phyloP scores from a whole-genome alignment of 2,797 vertebrate genomes.

The Champsocephalus gunnari region DNA sequence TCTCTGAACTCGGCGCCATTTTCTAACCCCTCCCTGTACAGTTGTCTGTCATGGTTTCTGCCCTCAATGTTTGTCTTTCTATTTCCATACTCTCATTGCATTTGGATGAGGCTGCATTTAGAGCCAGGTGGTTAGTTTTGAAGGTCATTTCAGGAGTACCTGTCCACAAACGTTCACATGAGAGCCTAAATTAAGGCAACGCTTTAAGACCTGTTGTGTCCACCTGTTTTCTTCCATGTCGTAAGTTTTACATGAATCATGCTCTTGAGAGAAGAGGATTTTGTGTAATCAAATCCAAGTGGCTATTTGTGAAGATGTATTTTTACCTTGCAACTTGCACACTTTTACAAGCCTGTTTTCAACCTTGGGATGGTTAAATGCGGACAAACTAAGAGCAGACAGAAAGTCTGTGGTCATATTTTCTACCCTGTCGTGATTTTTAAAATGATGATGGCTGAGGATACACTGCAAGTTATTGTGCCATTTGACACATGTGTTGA shows the following conservation, averaged over 20 bases:
- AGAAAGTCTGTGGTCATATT: constrained; percentile 5
- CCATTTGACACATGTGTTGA: not conserved
- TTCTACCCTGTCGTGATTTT: not conserved
- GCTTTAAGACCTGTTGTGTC: constrained; percentile 16
- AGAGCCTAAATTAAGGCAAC: constrained; percentile 50
- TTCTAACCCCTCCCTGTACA: constrained; percentile 29
- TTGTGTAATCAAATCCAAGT: constrained; percentile 25
- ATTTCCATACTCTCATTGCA: constrained; percentile 75
- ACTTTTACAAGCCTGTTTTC: constrained; percentile 35
- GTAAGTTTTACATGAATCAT: constrained; percentile 20
- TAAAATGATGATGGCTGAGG: not conserved
- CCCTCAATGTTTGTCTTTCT: constrained; percentile 78
- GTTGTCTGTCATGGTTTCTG: constrained; percentile 71
- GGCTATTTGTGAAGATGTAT: constrained; percentile 31
- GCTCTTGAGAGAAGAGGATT: not conserved
- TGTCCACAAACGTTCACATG: constrained; percentile 50
- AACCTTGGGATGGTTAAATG: constrained; percentile 5
- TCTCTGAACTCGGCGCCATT: not conserved
- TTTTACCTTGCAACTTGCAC: constrained; percentile 27
- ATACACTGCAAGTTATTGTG: not conserved
- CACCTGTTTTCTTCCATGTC: constrained; percentile 9
- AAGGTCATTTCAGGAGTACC: constrained; percentile 60
- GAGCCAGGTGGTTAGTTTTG: constrained; percentile 67
- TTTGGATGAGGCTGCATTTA: constrained; percentile 68
- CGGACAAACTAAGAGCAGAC: constrained; percentile 7